Base-by-base conservation (phyloP, 2,797 vertebrate genomes). In the Enteromius paludinosus region DNA sequence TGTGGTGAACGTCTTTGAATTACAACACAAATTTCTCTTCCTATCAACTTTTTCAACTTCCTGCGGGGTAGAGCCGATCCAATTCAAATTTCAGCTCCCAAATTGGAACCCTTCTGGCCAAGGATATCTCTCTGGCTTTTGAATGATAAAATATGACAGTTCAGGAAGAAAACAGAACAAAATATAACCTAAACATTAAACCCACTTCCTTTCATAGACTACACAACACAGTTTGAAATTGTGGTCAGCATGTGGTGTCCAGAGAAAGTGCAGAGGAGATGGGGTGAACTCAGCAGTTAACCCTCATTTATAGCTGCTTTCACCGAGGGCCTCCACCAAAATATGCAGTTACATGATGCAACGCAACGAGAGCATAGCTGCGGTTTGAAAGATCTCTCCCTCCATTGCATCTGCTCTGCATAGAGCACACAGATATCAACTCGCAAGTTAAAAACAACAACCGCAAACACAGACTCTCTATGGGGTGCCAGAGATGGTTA, bases 351-450 rank as follows among this genome's bases (percentile, higher is more conserved):
- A 54, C 61, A 82, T 79, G 82, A 82, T 68, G 69, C 78, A 81
- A 82, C 30, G 18, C 52, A 68, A 78, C 49, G 43, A 64, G 38
- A 86, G 61, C 72, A 69, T 85, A 74, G 75, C 41, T 68, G 85
- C 18, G 47, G 73, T 69, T 73, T 59, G 35, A 41, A 14, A 65
- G 52, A 83, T 68, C 12, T 81, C 54, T 83, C 35, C 52, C 70
- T 52, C 66, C 59, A 73, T 89, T 88, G 89, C 91, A 91, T 93
- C 90, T 92, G 88, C 90, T 93, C 90, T 91, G 91, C 92, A 90
- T 92, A 93, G 91, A 94, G 92, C 91, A 91, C 89, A 90, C 90
- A 94, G 92, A 93, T 86, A 94, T 92, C 91, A 91, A 90, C 89
- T 87, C 88, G 87, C 90, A 90, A 86, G 87, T 91, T 93, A 90